These are phyloP conservation scores for Labrus mixtus DNA, from an alignment of 2,113 vertebrate genomes.

Conservation along the genomic window DNA sequence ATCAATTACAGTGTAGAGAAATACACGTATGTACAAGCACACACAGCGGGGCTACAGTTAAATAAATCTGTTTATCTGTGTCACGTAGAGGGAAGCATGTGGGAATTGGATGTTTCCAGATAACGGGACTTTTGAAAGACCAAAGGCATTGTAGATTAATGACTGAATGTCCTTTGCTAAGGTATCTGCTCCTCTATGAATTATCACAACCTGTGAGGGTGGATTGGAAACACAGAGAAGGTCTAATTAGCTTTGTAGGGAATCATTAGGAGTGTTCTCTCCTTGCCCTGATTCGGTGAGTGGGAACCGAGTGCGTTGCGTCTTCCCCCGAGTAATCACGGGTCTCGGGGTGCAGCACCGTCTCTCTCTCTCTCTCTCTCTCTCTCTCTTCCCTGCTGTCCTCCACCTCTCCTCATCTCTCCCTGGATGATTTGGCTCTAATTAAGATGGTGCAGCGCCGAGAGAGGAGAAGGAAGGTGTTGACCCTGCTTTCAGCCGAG, in stretches of 20 bases:
- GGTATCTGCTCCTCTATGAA: slow-evolving; percentile 11
- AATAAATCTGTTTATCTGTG: background rate
- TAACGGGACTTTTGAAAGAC: background rate
- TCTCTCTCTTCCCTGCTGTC: slow-evolving; percentile 31
- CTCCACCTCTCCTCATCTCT: slow-evolving; percentile 56
- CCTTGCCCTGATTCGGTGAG: slow-evolving; percentile 59
- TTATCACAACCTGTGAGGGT: slow-evolving; percentile 41
- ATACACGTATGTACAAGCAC: background rate
- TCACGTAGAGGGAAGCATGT: background rate
- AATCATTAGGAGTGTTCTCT: slow-evolving; percentile 58
- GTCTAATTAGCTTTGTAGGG: slow-evolving; percentile 65
- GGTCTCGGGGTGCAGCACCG: slow-evolving; percentile 14
- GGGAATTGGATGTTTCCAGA: background rate
- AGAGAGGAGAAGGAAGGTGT: slow-evolving; percentile 12
- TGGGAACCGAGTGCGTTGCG: slow-evolving; percentile 19
- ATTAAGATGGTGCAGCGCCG: slow-evolving; percentile 43
- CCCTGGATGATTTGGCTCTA: slow-evolving; percentile 56
- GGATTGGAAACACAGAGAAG: slow-evolving; percentile 41
- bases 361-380: slow-evolving; percentile 43
- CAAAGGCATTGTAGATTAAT: background rate
- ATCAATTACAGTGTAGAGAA: slow-evolving; percentile 16
- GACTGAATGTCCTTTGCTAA: slow-evolving; percentile 4
- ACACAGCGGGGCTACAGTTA: background rate
- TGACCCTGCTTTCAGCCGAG: slow-evolving; percentile 14
- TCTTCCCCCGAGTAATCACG: slow-evolving; percentile 47